A percentile compares a stretch with the other conserved stretches of the same genome.
Evolutionary conservation across 37 sponge, comb jelly and placozoan genomes (phyloP).

Genomic region (Crambe crambe): DNA sequence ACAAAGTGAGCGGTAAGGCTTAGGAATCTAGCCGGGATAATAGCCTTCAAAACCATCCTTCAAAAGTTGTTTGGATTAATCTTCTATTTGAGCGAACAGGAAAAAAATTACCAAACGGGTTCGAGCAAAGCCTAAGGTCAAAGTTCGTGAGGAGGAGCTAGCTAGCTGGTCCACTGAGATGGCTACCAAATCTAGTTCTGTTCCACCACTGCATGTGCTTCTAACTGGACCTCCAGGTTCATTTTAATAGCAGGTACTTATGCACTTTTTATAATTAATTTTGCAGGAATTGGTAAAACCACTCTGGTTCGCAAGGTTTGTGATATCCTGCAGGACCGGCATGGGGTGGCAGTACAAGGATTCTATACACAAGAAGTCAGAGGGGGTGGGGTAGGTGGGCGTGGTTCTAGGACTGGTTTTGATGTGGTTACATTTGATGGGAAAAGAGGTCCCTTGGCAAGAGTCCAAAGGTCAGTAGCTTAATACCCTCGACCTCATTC

Average conservation of each 20-base stretch:
- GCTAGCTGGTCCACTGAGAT: neutral
- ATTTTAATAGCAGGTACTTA: neutral
- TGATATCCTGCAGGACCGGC: conserved; percentile 9
- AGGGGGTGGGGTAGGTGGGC: conserved; percentile 11
- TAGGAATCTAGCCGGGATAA: conserved; percentile 81
- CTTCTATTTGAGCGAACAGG: neutral
- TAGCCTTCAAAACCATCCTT: conserved; percentile 33
- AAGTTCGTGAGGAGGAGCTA: neutral
- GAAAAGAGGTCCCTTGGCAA: conserved; percentile 53
- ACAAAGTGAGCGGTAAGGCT: conserved; percentile 80
- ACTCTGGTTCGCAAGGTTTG: conserved; percentile 52
- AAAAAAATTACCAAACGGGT: too few species aligned
- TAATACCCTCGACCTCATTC: neutral
- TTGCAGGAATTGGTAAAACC: conserved; percentile 68
- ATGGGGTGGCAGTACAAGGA: conserved; percentile 25
- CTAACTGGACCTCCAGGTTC: conserved; percentile 62
- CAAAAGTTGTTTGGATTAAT: neutral
- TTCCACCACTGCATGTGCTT: conserved; percentile 25
- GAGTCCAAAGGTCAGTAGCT: conserved; percentile 17
- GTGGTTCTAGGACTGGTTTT: conserved; percentile 58
- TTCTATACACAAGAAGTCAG: conserved; percentile 69
- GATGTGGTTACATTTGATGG: conserved; percentile 69
- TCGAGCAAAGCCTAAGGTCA: too few species aligned
- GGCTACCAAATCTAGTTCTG: neutral
- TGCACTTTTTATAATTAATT: neutral